Conservation (phyloP, 2,113 vertebrate species). For the Dryoscopus gambensis region DNA sequence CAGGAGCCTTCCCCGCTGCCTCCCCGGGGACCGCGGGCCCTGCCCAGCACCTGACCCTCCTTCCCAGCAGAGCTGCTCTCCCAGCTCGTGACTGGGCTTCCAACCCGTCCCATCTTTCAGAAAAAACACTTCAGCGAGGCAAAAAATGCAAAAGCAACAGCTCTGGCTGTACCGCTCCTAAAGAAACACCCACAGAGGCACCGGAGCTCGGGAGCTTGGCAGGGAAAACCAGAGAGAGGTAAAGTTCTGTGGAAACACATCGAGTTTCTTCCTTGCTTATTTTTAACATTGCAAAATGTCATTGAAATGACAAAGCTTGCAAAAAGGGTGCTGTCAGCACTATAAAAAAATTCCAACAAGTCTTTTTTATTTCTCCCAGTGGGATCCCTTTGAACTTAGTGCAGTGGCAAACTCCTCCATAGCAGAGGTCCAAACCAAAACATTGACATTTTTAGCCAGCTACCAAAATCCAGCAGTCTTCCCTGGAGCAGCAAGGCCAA, state of each 20-base stretch:
- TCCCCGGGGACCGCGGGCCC: background rate
- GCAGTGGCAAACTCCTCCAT: background rate
- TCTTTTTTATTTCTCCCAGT: background rate
- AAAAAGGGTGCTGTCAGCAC: background rate
- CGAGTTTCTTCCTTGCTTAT: background rate
- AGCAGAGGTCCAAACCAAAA: background rate
- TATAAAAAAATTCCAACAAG: background rate
- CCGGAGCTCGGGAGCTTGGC: background rate
- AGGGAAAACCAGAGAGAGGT: conserved; percentile 5
- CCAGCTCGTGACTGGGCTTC: background rate
- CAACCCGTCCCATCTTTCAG: background rate
- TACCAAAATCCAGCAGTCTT: background rate
- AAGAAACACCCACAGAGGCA: background rate
- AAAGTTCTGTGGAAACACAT: background rate
- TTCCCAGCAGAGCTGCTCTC: background rate
- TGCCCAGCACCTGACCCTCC: background rate
- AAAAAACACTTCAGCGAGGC: background rate
- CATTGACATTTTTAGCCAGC: background rate
- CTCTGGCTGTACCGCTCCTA: background rate
- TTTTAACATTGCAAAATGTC: conserved; percentile 10
- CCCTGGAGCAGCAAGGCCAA: background rate
- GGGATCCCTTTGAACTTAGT: background rate
- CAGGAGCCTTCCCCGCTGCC: background rate
- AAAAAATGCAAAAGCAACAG: background rate
- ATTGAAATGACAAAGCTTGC: background rate